Evolutionary conservation across 2,797 vertebrate genomes (phyloP).

Genomic region (Chaenodraco wilsoni): DNA sequence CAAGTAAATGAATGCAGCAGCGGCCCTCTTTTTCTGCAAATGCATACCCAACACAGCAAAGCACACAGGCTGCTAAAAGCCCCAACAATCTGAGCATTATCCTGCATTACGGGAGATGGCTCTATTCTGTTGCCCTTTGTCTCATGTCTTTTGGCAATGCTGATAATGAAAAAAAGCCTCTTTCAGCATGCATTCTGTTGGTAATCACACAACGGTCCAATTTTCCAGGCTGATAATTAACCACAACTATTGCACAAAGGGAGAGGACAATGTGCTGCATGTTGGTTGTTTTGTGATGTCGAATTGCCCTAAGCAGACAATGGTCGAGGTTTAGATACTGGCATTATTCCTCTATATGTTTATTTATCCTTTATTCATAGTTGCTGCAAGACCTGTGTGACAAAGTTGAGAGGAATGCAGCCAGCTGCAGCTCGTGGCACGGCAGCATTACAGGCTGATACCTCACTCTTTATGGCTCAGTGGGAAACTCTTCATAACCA

Average conservation of each 20-base stretch:
- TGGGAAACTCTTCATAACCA: slow-evolving; percentile 57
- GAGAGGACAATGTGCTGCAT: slow-evolving; percentile 67
- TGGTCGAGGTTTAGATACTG: slow-evolving; percentile 39
- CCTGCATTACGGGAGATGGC: slow-evolving; percentile 68
- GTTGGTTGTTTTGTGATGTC: slow-evolving; percentile 49
- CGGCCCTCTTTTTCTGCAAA: slow-evolving; percentile 45
- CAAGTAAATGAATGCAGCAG: slow-evolving; percentile 64
- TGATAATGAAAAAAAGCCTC: slow-evolving; percentile 70
- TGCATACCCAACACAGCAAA: slow-evolving; percentile 52
- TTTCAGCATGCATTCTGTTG: slow-evolving; percentile 52
- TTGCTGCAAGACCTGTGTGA: slow-evolving; percentile 56
- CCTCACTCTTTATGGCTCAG: slow-evolving; percentile 46
- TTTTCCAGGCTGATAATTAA: slow-evolving; percentile 76
- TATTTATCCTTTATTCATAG: slow-evolving; percentile 46
- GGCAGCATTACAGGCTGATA: slow-evolving; percentile 35
- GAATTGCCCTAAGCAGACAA: slow-evolving; percentile 41
- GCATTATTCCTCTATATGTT: slow-evolving; percentile 35
- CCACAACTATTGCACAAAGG: slow-evolving; percentile 68
- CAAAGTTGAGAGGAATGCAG: slow-evolving; percentile 40
- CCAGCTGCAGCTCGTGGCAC: slow-evolving; percentile 43
- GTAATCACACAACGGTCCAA: slow-evolving; percentile 68
- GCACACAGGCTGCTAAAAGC: slow-evolving; percentile 59
- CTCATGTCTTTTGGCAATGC: slow-evolving; percentile 77
- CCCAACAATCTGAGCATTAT: slow-evolving; percentile 73
- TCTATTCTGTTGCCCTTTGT: slow-evolving; percentile 77